These are phyloP conservation scores for Trissolcus basalis DNA, from an alignment of 1,140 invertebrate genomes.

Conservation along the genomic window DNA sequence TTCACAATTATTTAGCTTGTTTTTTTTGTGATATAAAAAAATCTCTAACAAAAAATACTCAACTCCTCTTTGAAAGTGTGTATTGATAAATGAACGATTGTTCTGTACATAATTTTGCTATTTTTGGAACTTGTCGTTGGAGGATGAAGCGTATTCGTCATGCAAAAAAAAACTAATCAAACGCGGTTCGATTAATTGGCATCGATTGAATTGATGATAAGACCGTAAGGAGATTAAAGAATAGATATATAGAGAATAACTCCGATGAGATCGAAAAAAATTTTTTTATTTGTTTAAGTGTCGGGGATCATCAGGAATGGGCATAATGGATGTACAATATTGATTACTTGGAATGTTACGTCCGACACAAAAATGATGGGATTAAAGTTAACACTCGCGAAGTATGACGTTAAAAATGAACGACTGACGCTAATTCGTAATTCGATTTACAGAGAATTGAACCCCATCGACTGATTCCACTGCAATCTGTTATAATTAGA, in stretches of 20 bases:
- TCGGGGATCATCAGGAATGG: slow-evolving; percentile 13
- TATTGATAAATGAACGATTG: no score
- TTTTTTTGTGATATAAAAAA: no score
- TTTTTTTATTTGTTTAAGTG: slow-evolving; percentile 5
- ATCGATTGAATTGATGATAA: slow-evolving; percentile 16
- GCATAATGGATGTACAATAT: slow-evolving; percentile 3
- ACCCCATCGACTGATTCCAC: slow-evolving; percentile 18
- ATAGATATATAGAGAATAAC: slow-evolving; percentile 26
- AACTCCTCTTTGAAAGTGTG: no score
- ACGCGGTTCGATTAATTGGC: slow-evolving; percentile 17
- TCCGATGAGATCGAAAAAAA: slow-evolving; percentile 17
- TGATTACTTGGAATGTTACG: slow-evolving; percentile 43
- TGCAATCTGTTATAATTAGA: slow-evolving; percentile 39
- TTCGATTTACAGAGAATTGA: slow-evolving; percentile 24
- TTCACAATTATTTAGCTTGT: no score
- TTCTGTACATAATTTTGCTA: not conserved
- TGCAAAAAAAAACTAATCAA: slow-evolving; percentile 21
- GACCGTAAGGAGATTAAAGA: slow-evolving; percentile 14
- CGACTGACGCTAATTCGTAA: slow-evolving; percentile 27
- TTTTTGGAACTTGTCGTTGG: not conserved
- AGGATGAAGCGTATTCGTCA: slow-evolving; percentile 2
- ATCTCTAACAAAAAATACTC: no score
- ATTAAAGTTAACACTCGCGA: slow-evolving; percentile 37
- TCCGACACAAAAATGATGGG: slow-evolving; percentile 40
- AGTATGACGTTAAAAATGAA: slow-evolving; percentile 33